These are phyloP conservation scores for Ectemnius continuus DNA, from an alignment of 2,888 invertebrate genomes.

Conservation along the genomic window DNA sequence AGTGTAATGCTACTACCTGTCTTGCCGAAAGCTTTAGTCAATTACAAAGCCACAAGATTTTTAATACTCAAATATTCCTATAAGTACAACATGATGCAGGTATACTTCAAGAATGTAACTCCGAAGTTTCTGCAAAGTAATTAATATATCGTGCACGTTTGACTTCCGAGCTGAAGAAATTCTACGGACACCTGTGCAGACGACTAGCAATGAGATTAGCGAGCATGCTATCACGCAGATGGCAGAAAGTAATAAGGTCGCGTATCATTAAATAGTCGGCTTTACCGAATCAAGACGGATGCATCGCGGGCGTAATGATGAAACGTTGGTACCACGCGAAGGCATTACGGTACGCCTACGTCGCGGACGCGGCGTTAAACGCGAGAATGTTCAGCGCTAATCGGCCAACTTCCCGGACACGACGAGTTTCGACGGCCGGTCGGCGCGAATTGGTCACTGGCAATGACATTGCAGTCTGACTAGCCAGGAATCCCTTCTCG, in stretches of 20 bases:
- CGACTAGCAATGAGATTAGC: neutral
- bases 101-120: too few relatives aligned
- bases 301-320: slow-evolving; percentile 34
- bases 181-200: too few relatives aligned
- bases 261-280: slow-evolving; percentile 25
- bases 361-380: slow-evolving; percentile 58
- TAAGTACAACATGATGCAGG: too few relatives aligned
- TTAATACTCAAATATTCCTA: too few relatives aligned
- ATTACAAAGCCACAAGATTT: too few relatives aligned
- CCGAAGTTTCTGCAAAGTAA: too few relatives aligned
- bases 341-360: slow-evolving; percentile 69
- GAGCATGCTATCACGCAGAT: neutral
- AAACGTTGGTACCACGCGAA: slow-evolving; percentile 56
- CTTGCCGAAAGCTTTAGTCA: too few relatives aligned
- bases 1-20: too few relatives aligned
- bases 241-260: slow-evolving; percentile 7
- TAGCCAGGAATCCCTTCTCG: too few relatives aligned
- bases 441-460: slow-evolving; percentile 70
- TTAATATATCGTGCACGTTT: too few relatives aligned
- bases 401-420: slow-evolving; percentile 76
- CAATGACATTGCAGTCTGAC: slow-evolving; percentile 73
- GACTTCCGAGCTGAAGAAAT: too few relatives aligned
- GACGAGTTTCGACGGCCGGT: slow-evolving; percentile 69
- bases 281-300: slow-evolving; percentile 21
- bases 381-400: slow-evolving; percentile 73